phyloP scores from a whole-genome alignment of 2,113 vertebrate species.

The Excalfactoria chinensis region DNA sequence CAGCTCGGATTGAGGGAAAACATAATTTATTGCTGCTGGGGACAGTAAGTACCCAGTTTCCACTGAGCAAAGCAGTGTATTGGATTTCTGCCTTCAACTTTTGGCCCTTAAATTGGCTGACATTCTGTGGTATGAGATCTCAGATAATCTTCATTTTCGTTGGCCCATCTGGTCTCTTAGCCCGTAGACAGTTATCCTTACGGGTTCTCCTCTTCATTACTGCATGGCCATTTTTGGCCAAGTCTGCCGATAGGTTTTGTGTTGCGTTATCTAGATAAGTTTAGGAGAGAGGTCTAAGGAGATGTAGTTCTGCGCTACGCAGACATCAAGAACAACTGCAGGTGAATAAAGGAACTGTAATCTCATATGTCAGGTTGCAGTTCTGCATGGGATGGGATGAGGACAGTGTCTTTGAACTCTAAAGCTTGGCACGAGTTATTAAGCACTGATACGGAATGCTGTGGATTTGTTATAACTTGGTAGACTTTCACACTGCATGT shows the following conservation, averaged over 20 bases:
- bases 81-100: neutral
- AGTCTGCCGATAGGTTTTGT: neutral
- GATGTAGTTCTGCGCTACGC: neutral
- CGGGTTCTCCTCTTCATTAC: neutral
- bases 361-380: neutral
- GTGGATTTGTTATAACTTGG: neutral
- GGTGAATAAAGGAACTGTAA: neutral
- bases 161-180: neutral
- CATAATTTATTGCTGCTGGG: neutral
- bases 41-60: neutral
- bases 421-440: neutral
- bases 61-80: neutral
- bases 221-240: neutral
- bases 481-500: neutral
- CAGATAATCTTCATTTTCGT: neutral
- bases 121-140: neutral
- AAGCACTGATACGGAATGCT: neutral
- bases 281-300: conserved; percentile 8
- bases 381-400: conserved; percentile 11
- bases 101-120: neutral
- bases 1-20: neutral
- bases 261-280: neutral
- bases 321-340: neutral
- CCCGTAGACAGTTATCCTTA: neutral
- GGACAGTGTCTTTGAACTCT: neutral